A percentile compares a stretch with the other conserved stretches of the same genome.
Conservation (phyloP, 2,113 vertebrate species). For the Elephas maximus region DNA sequence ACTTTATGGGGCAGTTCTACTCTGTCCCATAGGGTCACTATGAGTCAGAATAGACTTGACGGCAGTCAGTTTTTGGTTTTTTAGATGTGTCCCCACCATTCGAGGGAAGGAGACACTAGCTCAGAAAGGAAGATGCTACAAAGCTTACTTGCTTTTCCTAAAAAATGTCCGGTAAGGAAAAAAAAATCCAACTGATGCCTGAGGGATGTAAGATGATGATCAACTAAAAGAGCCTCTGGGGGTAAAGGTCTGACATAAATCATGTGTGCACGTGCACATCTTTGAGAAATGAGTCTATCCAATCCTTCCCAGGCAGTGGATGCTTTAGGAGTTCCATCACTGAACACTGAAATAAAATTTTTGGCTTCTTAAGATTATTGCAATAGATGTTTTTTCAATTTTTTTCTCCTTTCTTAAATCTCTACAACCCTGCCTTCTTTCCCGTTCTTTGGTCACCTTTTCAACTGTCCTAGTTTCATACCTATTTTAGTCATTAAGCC, state of each 20-base stretch:
- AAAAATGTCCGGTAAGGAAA: not conserved
- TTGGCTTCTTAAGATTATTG: not conserved
- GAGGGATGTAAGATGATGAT: not conserved
- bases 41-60: no score
- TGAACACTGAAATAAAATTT: not conserved
- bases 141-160: not conserved
- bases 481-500: not conserved
- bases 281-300: not conserved
- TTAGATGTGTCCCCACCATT: not conserved
- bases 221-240: not conserved
- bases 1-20: no score
- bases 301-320: not conserved
- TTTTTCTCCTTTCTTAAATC: not conserved
- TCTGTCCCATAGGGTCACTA: no score
- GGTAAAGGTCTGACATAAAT: not conserved
- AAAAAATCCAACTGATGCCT: not conserved
- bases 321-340: not conserved
- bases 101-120: not conserved
- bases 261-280: not conserved
- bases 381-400: not conserved
- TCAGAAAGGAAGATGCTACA: not conserved
- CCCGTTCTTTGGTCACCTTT: not conserved
- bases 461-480: not conserved
- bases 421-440: not conserved
- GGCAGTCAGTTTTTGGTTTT: no score